Base-by-base conservation (phyloP, 2,888 invertebrate species). In the Acanthacorydalis orientalis region DNA sequence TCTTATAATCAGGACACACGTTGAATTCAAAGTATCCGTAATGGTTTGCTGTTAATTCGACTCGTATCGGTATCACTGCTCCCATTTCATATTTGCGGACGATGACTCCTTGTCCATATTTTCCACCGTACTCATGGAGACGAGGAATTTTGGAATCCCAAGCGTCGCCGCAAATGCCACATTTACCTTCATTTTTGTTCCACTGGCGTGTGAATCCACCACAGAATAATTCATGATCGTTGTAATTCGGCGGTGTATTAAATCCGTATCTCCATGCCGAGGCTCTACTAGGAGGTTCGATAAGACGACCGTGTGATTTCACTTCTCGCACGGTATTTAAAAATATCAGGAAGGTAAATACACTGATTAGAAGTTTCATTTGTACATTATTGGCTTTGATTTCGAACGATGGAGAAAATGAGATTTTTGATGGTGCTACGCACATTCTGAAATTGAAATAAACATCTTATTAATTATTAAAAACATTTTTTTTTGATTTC, bases 261-360 rank as follows among this genome's bases (percentile, higher is more conserved):
- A 90, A 91, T 49, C 89, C 90, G 65, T 80, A 89, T 53, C 89
- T 75, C 89, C 89, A 90, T 58, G 88, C 88, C 1, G 86, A 83
- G 7, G 87, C 85, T 50, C 90, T 72, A 45, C 87, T 87, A 1
- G 90, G 89, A 0, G 90, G 90, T 60, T 90, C 89, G 49, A 87
- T 79, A 49, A 85, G 72, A 56, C 84, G 72, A 34, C 84, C 85
- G 64, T 85, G 85, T 11, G 75, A 75, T 51, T 63, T 64, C 6
- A 23, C 23, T 4, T 23, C 43, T 70, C 75, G 7, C 59, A 57
- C 33, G 59, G 60, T 15, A 6, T 23, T 23, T 6, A 23, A 23
- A 54, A 40, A 40, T 23, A 23, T 23, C 6, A 23, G n/a, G 8
- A 39, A 14, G 6, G 16, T n/a, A 9, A 39, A 39, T 16, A 15